Conservation (phyloP, 2,113 vertebrate genomes). For the Excalfactoria chinensis region DNA sequence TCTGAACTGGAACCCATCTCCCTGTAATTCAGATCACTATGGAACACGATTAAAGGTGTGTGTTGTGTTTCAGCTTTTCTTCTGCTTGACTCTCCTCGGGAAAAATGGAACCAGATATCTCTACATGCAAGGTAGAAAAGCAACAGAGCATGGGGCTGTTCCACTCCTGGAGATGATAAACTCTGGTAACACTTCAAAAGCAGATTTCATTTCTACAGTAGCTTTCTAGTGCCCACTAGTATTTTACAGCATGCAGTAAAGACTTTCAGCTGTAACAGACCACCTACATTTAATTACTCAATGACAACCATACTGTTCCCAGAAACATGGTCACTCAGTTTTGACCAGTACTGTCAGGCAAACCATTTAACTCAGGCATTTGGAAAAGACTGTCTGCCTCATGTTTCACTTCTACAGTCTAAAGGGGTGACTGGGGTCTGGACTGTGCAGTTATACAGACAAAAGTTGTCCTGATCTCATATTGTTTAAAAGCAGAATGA, state of each 20-base stretch:
- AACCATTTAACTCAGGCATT: neutral
- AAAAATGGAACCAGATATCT: neutral
- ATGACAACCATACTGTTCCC: rapidly evolving
- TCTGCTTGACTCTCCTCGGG: neutral
- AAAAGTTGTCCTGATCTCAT: neutral
- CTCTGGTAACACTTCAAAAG: neutral
- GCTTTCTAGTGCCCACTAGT: neutral
- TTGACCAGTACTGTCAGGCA: neutral
- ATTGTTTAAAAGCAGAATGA: neutral
- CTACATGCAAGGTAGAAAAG: neutral
- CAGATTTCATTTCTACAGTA: neutral
- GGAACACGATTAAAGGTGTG: neutral
- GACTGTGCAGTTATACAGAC: neutral
- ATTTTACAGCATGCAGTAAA: neutral
- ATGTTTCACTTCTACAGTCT: neutral
- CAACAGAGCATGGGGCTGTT: rapidly evolving
- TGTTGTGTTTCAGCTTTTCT: neutral
- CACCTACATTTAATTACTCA: neutral
- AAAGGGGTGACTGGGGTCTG: neutral
- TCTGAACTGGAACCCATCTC: neutral
- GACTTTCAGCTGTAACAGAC: neutral
- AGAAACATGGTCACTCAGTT: neutral
- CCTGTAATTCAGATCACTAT: neutral
- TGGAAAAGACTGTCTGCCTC: neutral
- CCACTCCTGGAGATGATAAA: rapidly evolving